phyloP scores from a whole-genome alignment of 2,888 invertebrate species.

The Rhagonycha lutea region DNA sequence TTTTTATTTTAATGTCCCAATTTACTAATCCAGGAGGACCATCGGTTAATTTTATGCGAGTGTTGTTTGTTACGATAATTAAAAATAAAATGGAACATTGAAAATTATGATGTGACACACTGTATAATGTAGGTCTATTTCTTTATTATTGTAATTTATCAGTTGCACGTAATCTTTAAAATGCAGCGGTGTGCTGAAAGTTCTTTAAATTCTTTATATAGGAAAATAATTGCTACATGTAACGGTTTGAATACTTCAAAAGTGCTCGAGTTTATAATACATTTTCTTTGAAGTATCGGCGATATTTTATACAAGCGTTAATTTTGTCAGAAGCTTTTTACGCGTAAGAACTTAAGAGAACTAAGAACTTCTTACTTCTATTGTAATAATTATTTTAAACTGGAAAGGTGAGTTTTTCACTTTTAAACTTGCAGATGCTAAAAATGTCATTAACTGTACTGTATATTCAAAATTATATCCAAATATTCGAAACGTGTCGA shows the following conservation, averaged over 20 bases:
- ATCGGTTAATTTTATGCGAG: too few species aligned
- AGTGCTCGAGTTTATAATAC: neutral
- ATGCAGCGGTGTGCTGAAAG: too few species aligned
- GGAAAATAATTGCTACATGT: neutral
- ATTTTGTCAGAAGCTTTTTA: neutral
- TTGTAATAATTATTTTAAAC: neutral
- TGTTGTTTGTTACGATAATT: too few species aligned
- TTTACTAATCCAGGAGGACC: too few species aligned
- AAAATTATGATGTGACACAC: too few species aligned
- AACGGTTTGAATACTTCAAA: neutral
- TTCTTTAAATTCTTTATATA: too few species aligned
- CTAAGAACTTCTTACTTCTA: too few species aligned
- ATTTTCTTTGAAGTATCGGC: neutral
- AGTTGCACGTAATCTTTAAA: too few species aligned
- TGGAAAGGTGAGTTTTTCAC: neutral
- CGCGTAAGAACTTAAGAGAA: neutral
- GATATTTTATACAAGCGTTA: neutral
- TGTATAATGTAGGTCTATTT: too few species aligned
- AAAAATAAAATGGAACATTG: too few species aligned
- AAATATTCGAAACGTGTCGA: neutral
- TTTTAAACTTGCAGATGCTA: neutral
- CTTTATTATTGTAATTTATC: too few species aligned
- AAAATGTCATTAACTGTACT: neutral
- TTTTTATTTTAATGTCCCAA: too few species aligned
- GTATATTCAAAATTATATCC: neutral